These are phyloP conservation scores for Bostrychus sinensis DNA, from an alignment of 2,113 vertebrate genomes.

Conservation along the genomic window DNA sequence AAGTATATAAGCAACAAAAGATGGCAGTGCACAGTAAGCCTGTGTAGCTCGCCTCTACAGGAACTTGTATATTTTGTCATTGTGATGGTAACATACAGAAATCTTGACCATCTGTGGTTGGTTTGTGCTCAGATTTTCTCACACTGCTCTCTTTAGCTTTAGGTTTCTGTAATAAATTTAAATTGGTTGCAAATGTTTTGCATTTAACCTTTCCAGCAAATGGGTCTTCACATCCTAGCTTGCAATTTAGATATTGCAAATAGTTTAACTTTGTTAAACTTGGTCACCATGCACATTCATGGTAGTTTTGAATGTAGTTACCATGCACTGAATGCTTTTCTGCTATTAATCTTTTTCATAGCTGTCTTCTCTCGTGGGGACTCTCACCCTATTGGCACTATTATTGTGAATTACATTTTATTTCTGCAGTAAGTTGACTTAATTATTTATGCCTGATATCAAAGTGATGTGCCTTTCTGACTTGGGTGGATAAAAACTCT, in stretches of 20 bases:
- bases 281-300: conserved; percentile 72
- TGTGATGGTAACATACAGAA: conserved; percentile 12
- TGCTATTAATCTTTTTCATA: conserved; percentile 27
- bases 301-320: conserved; percentile 83
- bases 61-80: too few relatives aligned
- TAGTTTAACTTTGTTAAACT: conserved; percentile 57
- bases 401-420: conserved; percentile 68
- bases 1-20: background rate
- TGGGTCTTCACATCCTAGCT: conserved; percentile 46
- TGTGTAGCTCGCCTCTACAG: too few relatives aligned
- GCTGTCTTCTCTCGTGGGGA: conserved; percentile 46
- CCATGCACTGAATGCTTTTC: conserved; percentile 78
- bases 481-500: conserved; percentile 63
- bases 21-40: too few relatives aligned
- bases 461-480: conserved; percentile 83
- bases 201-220: conserved; percentile 41
- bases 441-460: conserved; percentile 79
- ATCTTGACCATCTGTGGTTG: conserved; percentile 23
- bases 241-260: conserved; percentile 49
- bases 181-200: conserved; percentile 34
- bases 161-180: conserved; percentile 38
- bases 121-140: conserved; percentile 22
- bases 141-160: conserved; percentile 28
- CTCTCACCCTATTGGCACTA: conserved; percentile 64
- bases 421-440: conserved; percentile 76